These are phyloP conservation scores for Dromiciops gliroides DNA, from an alignment of 2,113 vertebrate genomes.

Conservation along the genomic window DNA sequence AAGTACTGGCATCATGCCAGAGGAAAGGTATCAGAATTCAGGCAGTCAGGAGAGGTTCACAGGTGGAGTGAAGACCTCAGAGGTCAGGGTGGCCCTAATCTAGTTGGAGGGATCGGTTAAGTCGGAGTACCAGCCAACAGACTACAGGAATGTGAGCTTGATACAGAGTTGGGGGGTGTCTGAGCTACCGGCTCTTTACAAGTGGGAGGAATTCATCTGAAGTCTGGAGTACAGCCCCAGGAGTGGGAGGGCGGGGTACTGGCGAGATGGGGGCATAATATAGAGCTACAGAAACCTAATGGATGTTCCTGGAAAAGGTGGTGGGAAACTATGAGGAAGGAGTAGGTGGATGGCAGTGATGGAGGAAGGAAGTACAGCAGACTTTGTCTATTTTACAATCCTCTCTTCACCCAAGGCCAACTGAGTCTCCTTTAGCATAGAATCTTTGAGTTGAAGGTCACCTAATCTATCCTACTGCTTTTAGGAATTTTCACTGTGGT, in stretches of 20 bases:
- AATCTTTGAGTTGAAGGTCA: neutral
- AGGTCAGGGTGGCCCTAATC: neutral
- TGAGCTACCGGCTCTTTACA: neutral
- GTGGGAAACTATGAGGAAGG: neutral
- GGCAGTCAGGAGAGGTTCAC: neutral
- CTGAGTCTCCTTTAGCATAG: neutral
- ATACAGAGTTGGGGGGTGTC: neutral
- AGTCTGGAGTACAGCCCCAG: neutral
- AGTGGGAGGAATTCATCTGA: neutral
- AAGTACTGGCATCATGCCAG: neutral
- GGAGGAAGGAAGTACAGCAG: neutral
- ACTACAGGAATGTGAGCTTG: neutral
- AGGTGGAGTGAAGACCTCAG: neutral
- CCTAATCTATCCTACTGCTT: neutral
- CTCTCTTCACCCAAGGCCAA: neutral
- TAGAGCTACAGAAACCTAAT: neutral
- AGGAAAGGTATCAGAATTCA: neutral
- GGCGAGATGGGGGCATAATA: neutral
- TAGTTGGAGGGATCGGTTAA: neutral
- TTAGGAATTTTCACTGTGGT: neutral
- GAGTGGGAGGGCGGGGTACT: neutral
- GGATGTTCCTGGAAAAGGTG: neutral
- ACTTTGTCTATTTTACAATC: neutral
- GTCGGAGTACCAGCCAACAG: neutral
- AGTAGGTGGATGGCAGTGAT: neutral